Base-by-base conservation (phyloP, 2,113 vertebrate species). In the Merops nubicus region DNA sequence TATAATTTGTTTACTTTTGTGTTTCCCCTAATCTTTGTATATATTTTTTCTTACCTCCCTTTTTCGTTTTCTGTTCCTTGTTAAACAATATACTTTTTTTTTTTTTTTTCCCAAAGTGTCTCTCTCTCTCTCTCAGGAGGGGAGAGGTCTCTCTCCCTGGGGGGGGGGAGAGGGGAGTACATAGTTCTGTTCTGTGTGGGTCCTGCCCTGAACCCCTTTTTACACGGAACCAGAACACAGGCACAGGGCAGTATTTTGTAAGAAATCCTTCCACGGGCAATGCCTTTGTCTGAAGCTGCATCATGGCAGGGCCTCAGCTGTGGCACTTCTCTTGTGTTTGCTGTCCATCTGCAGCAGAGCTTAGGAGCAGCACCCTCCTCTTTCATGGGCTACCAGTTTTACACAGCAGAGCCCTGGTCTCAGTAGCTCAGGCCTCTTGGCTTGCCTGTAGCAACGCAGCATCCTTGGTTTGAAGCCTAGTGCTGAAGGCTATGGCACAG, bases 201-300 rank as follows among this genome's bases (percentile, higher is more conserved):
- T n/a, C n/a, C n/a, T n/a, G n/a, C n/a, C n/a, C n/a, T n/a, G n/a
- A n/a, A n/a, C n/a, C n/a, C n/a, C n/a, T n/a, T n/a, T n/a, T n/a
- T n/a, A n/a, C n/a, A n/a, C n/a, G n/a, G n/a, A n/a, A n/a, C n/a
- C n/a, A n/a, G n/a, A n/a, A n/a, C n/a, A n/a, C n/a, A n/a, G 42
- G 10, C 3, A 17, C 2, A 50, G 25, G 50, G 11, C 31, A 59
- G 38, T 18, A 13, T n/a, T 78, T 74, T 63, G 45, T 40, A 25
- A 50, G 50, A 73, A 68, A 80, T 43, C 28, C 3, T 5, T 20
- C 15, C 40, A 28, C 25, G 25, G 0, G 0, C 0, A 3, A 29
- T 50, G n/a, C 38, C 2, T 6, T 54, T 75, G 8, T 31, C 34
- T 68, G 63, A 43, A 73, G 57, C 15, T 65, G 21, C 26, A 28